Base-by-base conservation (phyloP, 2,797 vertebrate genomes). In the Bryconaethiops microstoma region DNA sequence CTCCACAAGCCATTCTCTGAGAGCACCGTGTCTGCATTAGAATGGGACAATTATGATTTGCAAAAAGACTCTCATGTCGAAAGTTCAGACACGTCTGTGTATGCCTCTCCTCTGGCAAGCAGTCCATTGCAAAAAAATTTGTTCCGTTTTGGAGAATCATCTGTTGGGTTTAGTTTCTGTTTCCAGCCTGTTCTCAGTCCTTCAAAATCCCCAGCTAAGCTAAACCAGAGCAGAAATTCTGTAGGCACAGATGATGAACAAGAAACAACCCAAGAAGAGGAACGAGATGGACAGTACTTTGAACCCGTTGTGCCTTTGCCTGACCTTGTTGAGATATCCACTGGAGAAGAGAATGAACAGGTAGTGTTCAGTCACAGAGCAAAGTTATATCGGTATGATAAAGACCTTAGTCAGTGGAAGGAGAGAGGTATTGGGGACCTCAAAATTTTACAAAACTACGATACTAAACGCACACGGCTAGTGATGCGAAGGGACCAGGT, bases 401-500 rank as follows among this genome's bases (percentile, higher is more conserved):
- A 97, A 92, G 94, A 93, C 63, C 82, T 93, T 35, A 91, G 91
- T 83, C 98, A 99, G 25, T 99, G 98, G 98, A 99, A 99, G 86
- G 98, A 99, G 88, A 95, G 97, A 79, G 98, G 98, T 13, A 98
- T 99, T 6, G 98, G 98, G 1, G 97, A 99, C 86, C 95, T 99
- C 85, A 99, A 99, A 89, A 94, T 99, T 87, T 74, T 99, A 70
- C 97, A 99, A 82, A 96, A 97, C 89, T 96, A 94, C 0, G 94
- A 96, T 67, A 95, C 92, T 79, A 98, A 96, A 84, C 94, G 93
- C 76, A 96, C 96, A 23, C 94, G 97, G 77, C 92, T 99, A 69
- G 95, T 99, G 50, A 99, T 99, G 98, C 96, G 98, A 90, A 93
- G 98, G 77, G 98, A 99, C 87, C 98, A 99, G 85, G 98, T 99